Evolutionary conservation across 2,888 invertebrate genomes (phyloP), one percentile per base, ranked within the genome.

Genomic region (Leptinotarsa haldemani): DNA sequence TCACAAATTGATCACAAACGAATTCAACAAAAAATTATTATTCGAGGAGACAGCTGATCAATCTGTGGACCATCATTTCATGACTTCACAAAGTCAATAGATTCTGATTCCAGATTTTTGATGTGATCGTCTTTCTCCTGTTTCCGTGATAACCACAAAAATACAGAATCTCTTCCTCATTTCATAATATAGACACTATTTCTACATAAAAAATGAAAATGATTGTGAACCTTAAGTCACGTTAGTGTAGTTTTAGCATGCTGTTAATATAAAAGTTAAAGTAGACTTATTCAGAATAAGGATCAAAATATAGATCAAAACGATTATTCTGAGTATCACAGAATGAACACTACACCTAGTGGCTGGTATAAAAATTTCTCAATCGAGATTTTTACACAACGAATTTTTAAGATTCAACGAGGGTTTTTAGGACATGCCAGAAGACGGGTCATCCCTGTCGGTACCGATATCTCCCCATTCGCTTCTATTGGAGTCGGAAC

Each of bases 261-360:
- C 75, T 79, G 67, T 79, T 66, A 71, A 71, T 76, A 76, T 75
- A 79, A 75, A 77, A 77, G 75, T 74, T 67, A 63, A 74, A 76
- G 71, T 77, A 70, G 52, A 71, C 73, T 73, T 73, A 64, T 25
- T 69, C 65, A 74, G 73, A 75, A 77, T 76, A 81, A 80, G 78
- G 78, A 78, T 81, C 80, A 82, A 83, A 83, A 84, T 83, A 83
- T 81, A 79, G 71, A 75, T 83, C 80, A 82, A 73, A 85, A 83
- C 81, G 80, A 85, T 87, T 86, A 87, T 87, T 87, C 86, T 87
- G 87, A 86, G 84, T 88, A 88, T 88, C 88, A 88, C 88, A 88
- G 88, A 87, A 88, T 86, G 84, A 86, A 87, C 84, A 86, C 87
- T 88, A 88, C 87, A 86, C 83, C 87, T 87, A 87, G 84, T 87